Base-by-base conservation (phyloP, 2,888 invertebrate species). In the Ormyrus pomaceus region DNA sequence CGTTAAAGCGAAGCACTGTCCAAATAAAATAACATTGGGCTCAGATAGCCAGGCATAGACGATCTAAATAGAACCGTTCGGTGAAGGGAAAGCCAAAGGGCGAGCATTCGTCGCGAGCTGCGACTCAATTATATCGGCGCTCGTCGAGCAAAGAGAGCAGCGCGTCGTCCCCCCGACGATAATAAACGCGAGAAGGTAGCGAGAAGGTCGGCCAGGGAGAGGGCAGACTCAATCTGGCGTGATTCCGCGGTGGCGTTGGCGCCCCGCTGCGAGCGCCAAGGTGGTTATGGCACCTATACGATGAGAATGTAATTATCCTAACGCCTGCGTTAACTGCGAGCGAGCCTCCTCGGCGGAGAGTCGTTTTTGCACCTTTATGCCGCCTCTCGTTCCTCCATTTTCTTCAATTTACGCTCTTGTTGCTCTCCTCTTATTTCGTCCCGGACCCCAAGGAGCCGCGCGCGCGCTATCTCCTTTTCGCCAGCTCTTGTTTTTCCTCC, bases 281-380 rank as follows among this genome's bases (percentile, higher is more conserved):
- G 84, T 83, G 84, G 84, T 87, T 86, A 86, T 84, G 85, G 84
- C 86, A 87, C 85, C 84, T 79, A 81, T 73, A 83, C 82, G 83
- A 82, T 82, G 83, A 84, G 84, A 83, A 84, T 84, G 85, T 87
- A 86, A 88, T 88, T 87, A 87, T 86, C 84, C 85, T 84, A 86
- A 86, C 85, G 86, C 80, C 81, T 75, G 79, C 84, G 84, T 86
- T 84, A 84, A 83, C 77, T 84, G 70, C 75, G 45, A 64, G 53
- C 66, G 55, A 65, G 58, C 72, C 71, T 9, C 80, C 79, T 80
- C 81, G 79, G 82, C 80, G 78, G 82, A 84, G 85, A 82, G 84
- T 84, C 84, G 81, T 74, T 83, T 71, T 82, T 83, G 53, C 68
- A 59, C 56, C 80, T 83, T 82, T 69, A 81, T 50, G 34, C 68